A percentile compares a stretch with the other conserved stretches of the same genome.
These are phyloP conservation scores for rat (Rattus norvegicus) DNA, from an alignment of 2,113 vertebrate genomes.

Conservation along the genomic window GRCr8 NC_086028.1:74016501-74017000, in stretches of 20 bases:
- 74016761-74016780: slow-evolving; percentile 60
- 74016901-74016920: neutral
- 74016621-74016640: slow-evolving; percentile 64
- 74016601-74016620: neutral
- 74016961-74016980: neutral
- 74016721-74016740: slow-evolving; percentile 24
- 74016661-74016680: slow-evolving; percentile 58
- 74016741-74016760: slow-evolving; percentile 63
- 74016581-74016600: neutral
- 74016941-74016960: neutral
- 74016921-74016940: neutral
- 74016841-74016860: neutral
- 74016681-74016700: slow-evolving; percentile 67
- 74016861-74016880: slow-evolving; percentile 13
- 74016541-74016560: neutral
- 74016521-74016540: slow-evolving; percentile 12
- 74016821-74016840: neutral
- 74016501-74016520: slow-evolving; percentile 51
- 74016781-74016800: neutral
- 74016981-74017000: neutral
- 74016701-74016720: slow-evolving; percentile 63
- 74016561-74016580: neutral
- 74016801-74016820: neutral
- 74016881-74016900: neutral
- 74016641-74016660: slow-evolving; percentile 71